These are phyloP conservation scores for Tyto alba DNA, from an alignment of 2,113 vertebrate species.

Conservation along the genomic window DNA sequence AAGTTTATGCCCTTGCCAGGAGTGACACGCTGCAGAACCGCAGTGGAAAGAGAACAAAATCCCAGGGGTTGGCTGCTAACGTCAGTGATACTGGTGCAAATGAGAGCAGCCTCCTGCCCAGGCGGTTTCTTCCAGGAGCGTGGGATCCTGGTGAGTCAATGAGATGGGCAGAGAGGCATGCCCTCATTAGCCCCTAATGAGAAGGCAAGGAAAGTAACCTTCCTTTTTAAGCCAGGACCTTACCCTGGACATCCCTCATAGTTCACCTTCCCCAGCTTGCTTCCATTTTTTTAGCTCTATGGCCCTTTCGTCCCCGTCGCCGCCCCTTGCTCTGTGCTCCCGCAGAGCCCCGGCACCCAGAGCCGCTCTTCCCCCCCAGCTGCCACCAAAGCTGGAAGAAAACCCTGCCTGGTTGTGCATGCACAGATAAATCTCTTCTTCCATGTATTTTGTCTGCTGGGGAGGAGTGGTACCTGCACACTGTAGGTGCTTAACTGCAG, in stretches of 20 bases:
- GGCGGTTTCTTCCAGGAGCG: not conserved
- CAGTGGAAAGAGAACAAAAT: not conserved
- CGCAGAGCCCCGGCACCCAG: not conserved
- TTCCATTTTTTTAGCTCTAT: not conserved
- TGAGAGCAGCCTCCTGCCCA: not conserved
- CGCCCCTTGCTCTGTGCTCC: not conserved
- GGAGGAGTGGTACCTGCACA: not conserved
- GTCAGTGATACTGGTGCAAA: not conserved
- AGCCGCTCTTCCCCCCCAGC: not conserved
- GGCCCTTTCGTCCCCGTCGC: not conserved
- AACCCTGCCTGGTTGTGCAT: too few relatives aligned
- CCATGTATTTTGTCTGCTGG: fast-evolving
- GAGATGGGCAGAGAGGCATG: fast-evolving
- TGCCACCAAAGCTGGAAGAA: not conserved
- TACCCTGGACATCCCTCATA: not conserved
- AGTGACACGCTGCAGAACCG: not conserved
- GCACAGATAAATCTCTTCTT: not conserved
- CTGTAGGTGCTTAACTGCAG: not conserved
- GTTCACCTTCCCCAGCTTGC: not conserved
- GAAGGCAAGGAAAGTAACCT: not conserved
- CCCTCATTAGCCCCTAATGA: not conserved
- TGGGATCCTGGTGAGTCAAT: not conserved
- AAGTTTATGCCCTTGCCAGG: not conserved
- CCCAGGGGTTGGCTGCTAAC: not conserved
- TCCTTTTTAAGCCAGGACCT: not conserved